Conservation (phyloP, 2,113 vertebrate genomes). For the Myrmecophaga tridactyla region DNA sequence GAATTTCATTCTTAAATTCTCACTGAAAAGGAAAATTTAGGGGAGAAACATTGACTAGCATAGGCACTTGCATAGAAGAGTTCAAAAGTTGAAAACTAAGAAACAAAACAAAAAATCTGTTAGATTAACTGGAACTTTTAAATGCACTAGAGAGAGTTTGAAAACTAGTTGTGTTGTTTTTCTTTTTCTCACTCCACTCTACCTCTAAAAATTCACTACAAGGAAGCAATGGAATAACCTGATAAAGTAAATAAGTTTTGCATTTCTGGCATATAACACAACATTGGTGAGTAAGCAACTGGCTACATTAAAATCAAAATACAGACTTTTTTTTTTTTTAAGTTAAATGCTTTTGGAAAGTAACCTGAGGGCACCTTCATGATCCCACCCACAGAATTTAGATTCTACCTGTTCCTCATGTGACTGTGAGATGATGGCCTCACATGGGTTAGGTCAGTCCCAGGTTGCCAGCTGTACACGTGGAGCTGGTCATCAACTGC, state of each 20-base stretch:
- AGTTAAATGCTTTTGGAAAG: constrained; percentile 23
- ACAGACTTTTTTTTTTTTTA: background rate
- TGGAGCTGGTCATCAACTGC: background rate
- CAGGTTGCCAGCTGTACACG: background rate
- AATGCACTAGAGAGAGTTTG: background rate
- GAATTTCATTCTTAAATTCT: background rate
- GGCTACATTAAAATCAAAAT: background rate
- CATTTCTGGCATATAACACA: background rate
- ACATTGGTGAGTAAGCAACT: constrained; percentile 38
- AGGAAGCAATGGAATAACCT: background rate
- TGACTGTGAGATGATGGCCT: background rate
- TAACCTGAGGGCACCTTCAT: background rate
- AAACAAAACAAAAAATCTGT: background rate
- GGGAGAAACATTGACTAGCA: background rate
- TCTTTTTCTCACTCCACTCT: background rate
- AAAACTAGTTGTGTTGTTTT: background rate
- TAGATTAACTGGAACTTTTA: background rate
- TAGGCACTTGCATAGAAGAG: background rate
- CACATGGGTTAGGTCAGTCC: background rate
- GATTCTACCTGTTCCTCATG: background rate
- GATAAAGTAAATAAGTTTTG: background rate
- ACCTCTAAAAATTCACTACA: background rate
- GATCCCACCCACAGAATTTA: background rate
- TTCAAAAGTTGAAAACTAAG: background rate
- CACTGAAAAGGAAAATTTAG: background rate